phyloP scores from a whole-genome alignment of 2,113 vertebrate species.

The Hylia prasina region DNA sequence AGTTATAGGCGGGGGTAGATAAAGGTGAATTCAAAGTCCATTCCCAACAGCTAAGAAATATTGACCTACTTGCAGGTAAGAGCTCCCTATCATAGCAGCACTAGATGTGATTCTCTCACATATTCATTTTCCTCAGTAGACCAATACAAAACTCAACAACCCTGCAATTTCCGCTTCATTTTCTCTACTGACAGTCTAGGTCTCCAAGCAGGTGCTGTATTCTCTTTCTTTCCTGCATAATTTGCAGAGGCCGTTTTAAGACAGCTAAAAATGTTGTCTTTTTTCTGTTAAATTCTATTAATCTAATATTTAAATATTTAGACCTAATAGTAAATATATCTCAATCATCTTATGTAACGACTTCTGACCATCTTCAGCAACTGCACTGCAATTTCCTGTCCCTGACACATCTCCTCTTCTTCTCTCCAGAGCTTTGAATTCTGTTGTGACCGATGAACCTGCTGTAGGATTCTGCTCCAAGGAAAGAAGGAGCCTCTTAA shows the following conservation, averaged over 20 bases:
- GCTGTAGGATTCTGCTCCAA: neutral
- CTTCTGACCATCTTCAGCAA: neutral
- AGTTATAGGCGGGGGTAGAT: neutral
- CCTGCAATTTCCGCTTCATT: neutral
- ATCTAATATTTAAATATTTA: neutral
- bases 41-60: neutral
- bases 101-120: neutral
- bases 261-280: neutral
- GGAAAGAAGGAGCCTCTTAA: neutral
- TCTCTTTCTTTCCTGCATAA: neutral
- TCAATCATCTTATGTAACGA: neutral
- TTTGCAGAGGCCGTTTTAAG: neutral
- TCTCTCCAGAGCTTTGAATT: neutral
- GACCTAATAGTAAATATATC: neutral
- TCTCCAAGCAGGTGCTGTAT: neutral
- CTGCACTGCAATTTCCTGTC: neutral
- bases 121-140: neutral
- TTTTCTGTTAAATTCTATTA: neutral
- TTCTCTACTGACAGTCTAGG: neutral
- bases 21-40: neutral
- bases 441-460: neutral
- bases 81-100: neutral
- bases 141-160: neutral
- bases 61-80: neutral
- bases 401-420: neutral